phyloP scores from a whole-genome alignment of 2,888 invertebrate genomes.

The Physocephala rufipes region DNA sequence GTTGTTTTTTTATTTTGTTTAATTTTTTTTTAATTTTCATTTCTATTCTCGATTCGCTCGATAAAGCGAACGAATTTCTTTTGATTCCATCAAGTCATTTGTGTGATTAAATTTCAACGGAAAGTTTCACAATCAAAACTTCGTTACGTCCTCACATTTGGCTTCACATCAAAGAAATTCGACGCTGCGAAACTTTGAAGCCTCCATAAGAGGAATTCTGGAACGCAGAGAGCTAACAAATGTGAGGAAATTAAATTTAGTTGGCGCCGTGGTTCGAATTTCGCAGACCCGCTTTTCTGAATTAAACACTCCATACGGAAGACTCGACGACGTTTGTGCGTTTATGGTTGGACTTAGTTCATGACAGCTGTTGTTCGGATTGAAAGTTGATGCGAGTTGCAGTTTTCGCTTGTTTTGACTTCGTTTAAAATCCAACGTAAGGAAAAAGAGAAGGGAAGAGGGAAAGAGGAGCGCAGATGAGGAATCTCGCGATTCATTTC shows the following conservation, averaged over 20 bases:
- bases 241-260: slow-evolving; percentile 30
- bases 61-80: not conserved
- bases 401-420: slow-evolving; percentile 37
- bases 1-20: no score
- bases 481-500: not conserved
- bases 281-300: not conserved
- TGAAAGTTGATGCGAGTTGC: slow-evolving; percentile 23
- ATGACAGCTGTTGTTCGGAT: not conserved
- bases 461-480: not conserved
- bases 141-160: not conserved
- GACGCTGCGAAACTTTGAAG: not conserved
- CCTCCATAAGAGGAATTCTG: slow-evolving; percentile 5
- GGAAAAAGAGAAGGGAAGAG: no score
- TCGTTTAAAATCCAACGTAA: slow-evolving; percentile 23
- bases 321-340: slow-evolving; percentile 30
- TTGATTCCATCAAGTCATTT: slow-evolving; percentile 2
- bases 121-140: slow-evolving; percentile 25
- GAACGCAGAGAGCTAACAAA: slow-evolving; percentile 4
- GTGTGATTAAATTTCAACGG: not conserved
- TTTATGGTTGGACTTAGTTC: slow-evolving; percentile 24
- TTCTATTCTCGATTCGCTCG: no score
- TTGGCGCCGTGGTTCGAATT: slow-evolving; percentile 24
- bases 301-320: not conserved
- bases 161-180: slow-evolving; percentile 10
- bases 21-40: no score